These are phyloP conservation scores for Percina caprodes DNA, from an alignment of 2,113 vertebrate genomes.

Conservation along the genomic window DNA sequence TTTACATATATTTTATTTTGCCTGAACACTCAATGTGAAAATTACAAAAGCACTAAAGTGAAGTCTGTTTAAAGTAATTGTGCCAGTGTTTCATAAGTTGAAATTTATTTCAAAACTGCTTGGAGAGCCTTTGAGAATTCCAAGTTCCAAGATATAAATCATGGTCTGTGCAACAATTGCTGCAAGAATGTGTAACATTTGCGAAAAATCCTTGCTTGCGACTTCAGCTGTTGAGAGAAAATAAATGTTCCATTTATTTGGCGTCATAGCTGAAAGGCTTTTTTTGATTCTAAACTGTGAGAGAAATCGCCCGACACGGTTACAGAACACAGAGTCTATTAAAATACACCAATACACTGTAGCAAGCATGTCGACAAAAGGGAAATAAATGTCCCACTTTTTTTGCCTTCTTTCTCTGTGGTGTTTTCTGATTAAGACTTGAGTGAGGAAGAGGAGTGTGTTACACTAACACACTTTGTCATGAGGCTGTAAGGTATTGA, in stretches of 20 bases:
- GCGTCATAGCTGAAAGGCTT: slow-evolving; percentile 18
- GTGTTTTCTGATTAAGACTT: slow-evolving; percentile 11
- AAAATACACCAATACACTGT: not conserved
- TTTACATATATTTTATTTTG: not conserved
- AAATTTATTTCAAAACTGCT: slow-evolving; percentile 48
- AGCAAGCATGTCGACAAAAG: not conserved
- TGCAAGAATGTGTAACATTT: slow-evolving; percentile 55
- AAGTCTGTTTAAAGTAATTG: not conserved
- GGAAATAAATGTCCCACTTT: not conserved
- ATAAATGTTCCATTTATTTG: slow-evolving; percentile 26
- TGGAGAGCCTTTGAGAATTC: slow-evolving; percentile 26
- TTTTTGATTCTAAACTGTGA: not conserved
- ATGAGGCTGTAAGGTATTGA: slow-evolving; percentile 81
- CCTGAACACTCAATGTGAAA: not conserved
- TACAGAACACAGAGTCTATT: not conserved
- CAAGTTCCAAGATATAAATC: slow-evolving; percentile 52
- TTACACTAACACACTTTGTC: slow-evolving; percentile 71
- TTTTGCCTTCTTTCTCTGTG: slow-evolving; percentile 24
- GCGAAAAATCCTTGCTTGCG: slow-evolving; percentile 41
- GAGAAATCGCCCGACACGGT: not conserved
- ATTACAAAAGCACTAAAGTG: not conserved
- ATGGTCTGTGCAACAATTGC: slow-evolving; percentile 46
- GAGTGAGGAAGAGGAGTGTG: slow-evolving; percentile 39
- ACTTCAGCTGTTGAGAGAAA: slow-evolving; percentile 40
- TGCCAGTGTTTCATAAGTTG: slow-evolving; percentile 38